Evolutionary conservation across 2,797 vertebrate genomes (phyloP).

Genomic region (Delichon dasypus): DNA sequence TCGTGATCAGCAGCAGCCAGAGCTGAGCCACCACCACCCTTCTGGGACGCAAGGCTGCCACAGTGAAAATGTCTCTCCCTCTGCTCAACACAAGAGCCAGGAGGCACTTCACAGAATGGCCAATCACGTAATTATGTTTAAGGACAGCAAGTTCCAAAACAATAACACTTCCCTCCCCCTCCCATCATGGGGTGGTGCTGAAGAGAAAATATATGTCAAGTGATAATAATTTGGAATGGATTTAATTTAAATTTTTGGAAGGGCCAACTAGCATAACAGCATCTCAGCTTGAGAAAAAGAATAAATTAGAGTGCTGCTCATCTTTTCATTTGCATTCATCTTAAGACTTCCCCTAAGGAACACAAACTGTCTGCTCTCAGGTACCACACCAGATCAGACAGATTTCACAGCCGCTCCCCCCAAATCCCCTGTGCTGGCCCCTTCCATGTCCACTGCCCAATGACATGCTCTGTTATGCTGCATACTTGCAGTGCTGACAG

Average conservation of each 20-base stretch:
- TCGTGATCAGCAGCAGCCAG: background rate
- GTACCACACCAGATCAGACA: background rate
- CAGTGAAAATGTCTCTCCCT: background rate
- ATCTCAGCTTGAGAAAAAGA: background rate
- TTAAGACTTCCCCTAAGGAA: background rate
- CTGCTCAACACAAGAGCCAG: background rate
- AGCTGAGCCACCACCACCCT: background rate
- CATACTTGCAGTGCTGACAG: rapidly evolving
- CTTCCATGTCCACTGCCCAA: rapidly evolving
- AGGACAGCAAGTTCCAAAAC: background rate
- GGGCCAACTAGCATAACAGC: background rate
- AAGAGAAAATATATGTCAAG: background rate
- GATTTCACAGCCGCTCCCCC: background rate
- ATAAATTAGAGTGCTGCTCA: background rate
- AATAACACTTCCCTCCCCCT: background rate
- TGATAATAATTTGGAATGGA: background rate
- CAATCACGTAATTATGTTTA: background rate
- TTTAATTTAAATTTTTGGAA: background rate
- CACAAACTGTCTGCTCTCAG: background rate
- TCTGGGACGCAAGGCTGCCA: rapidly evolving
- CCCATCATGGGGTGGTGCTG: too few relatives aligned
- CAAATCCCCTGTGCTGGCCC: background rate
- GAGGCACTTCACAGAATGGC: background rate
- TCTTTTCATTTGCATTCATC: background rate
- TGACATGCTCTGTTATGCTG: background rate